Base-by-base conservation (phyloP, 2,888 invertebrate genomes). In the Dysmachus trigonus region DNA sequence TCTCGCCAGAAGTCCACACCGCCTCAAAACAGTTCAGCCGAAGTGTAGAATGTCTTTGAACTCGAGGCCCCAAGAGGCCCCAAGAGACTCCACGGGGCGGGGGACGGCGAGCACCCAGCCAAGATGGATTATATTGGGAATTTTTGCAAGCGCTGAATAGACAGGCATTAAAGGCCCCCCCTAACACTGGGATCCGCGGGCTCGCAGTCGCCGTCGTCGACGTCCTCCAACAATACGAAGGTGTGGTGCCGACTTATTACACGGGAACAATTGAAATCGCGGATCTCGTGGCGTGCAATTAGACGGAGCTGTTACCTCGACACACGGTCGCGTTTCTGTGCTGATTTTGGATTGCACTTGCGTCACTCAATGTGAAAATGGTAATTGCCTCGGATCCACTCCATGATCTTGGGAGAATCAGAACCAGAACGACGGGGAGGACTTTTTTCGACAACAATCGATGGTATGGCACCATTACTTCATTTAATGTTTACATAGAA, bases 11-110 rank as follows among this genome's bases (percentile, higher is more conserved):
- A 51, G 51, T 47, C 22, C 27, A 18, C 47, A 18, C 47, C 27
- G 31, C 27, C 79, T 47, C n/a, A 15, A 79, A 27, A 31, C 79
- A 51, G 30, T 51, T 79, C 13, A 31, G 31, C 79, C 62, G 62
- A 62, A 22, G 62, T n/a, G n/a, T 38, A 82, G 35, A 82, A 82
- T 82, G 81, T 82, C 81, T 82, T 82, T 82, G 81, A 82, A 82
- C 81, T 33, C 81, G 47, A 22, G 77, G 41, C 13, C 27, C 62
- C 62, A 51, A 77, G 38, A 47, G 27, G 22, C 77, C 22, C 27
- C 6, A 38, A 1, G 10, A 10, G 51, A 8, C 41, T 1, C 10
- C 22, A 2, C 10, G 15, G 3, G 1, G 10, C 22, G 27, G 0
- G 27, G 7, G 10, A 8, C 62, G 51, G 27, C 51, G 30, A n/a